Base-by-base conservation (phyloP, 1,140 invertebrate species). In the Lasaia peninsularis region DNA sequence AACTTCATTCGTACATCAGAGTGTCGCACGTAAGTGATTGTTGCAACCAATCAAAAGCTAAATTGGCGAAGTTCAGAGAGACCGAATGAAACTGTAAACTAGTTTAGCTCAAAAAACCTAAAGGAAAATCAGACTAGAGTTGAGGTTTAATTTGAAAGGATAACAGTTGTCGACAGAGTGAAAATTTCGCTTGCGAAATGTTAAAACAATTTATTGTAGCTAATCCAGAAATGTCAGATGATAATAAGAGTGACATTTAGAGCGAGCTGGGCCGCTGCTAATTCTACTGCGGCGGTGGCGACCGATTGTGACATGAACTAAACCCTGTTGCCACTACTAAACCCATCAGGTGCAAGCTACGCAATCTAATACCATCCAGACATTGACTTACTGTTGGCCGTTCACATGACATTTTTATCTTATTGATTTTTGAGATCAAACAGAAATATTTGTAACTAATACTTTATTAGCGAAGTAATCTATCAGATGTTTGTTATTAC, bases 231-330 rank as follows among this genome's bases (percentile, higher is more conserved):
- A 72, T 86, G 85, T 86, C 85, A 81, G 79, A 86, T 72, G 81
- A 86, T 88, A 86, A 86, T 86, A 88, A 84, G 80, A 86, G 78
- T 86, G 85, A 88, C 85, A 85, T 82, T 86, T 84, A 73, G 80
- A 84, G 75, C 73, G 71, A 70, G 70, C 76, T 60, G 67, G 62
- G 73, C 69, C 69, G 72, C 70, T 74, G 80, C 83, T 85, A 85
- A 85, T 85, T 81, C 80, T 80, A 74, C 72, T 78, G 80, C 59
- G 71, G 71, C 78, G 73, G 70, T 71, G 69, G 69, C 69, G 78
- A 69, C 82, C 80, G 78, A 79, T 84, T 84, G 80, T 88, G 82
- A 88, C 80, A 80, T 54, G 64, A 69, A 80, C 82, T 85, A 84
- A 88, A 80, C 75, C 85, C 79, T 76, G 77, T 79, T 83, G 78